Percentiles rank a stretch among this genome's conserved stretches.
Evolutionary conservation across 2,797 vertebrate species (phyloP).

Genomic region (Sebastes miniatus): DNA sequence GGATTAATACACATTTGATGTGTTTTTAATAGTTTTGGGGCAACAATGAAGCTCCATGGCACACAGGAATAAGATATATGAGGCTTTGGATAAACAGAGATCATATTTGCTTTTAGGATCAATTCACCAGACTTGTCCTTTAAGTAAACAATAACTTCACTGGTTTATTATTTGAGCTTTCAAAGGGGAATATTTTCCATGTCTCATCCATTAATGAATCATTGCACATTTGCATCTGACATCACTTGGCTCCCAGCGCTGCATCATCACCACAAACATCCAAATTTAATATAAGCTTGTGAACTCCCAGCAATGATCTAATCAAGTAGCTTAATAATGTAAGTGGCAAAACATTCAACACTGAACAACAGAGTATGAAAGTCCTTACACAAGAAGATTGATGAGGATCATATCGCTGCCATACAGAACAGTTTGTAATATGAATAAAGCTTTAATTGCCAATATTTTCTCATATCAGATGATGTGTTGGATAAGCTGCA

Average conservation of each 20-base stretch:
- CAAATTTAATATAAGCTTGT: conserved; percentile 29
- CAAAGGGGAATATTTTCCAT: neutral
- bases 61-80: neutral
- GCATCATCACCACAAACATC: conserved; percentile 14
- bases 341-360: neutral
- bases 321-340: neutral
- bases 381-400: neutral
- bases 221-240: conserved; percentile 2
- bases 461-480: neutral
- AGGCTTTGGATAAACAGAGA: neutral
- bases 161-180: neutral
- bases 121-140: neutral
- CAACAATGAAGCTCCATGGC: neutral
- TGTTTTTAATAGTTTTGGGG: neutral
- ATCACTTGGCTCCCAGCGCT: neutral
- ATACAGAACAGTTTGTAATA: neutral
- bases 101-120: neutral
- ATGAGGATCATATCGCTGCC: neutral
- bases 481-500: neutral
- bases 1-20: neutral
- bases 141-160: neutral
- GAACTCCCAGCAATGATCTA: conserved; percentile 2
- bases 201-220: conserved; percentile 11
- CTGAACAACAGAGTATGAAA: neutral
- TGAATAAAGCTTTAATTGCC: neutral